Base-by-base conservation (phyloP, 2,888 invertebrate genomes). In the Temnothorax rugatulus region DNA sequence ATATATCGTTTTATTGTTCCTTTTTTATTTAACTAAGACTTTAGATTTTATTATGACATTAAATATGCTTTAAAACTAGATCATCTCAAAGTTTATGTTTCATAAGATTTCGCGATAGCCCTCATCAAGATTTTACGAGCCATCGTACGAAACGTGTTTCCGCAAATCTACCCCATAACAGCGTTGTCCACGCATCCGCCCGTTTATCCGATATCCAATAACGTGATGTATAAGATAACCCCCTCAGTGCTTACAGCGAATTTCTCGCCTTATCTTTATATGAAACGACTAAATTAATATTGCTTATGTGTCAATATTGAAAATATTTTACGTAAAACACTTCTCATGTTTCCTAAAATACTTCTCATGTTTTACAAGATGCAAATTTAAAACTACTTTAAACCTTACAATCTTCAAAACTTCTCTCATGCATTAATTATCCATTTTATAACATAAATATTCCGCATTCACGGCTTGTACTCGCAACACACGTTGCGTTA, bases 21-120 rank as follows among this genome's bases (percentile, higher is more conserved):
- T 18, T 52, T 66, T 63, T 21, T 29, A 52, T 52, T 76, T 68
- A 54, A 68, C 41, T 21, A 38, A 47, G 64, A 41, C 38, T 38
- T 34, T 18, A 38, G 13, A 66, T 66, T 77, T 44, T 68, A 29
- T 77, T 66, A 25, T 3, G 21, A 7, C n/a, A 18, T 79, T 71
- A 71, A 25, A 13, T 38, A 71, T 3, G 18, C 13, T 34, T 18
- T 34, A 71, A 54, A 57, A 3, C 5, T 29, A 34, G 68, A 38
- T 83, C 66, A 41, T 64, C 50, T 68, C 15, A 54, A 34, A 69
- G 52, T 83, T 69, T 81, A 83, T 63, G 81, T 15, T 63, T 83
- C 54, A 44, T 82, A 69, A 81, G 34, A 59, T 61, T 52, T 52
- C 34, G 44, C 83, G 63, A 82, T 69, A 44, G 18, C 9, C 13